phyloP scores from a whole-genome alignment of 1,140 invertebrate genomes.

The Drosophila cardini region DNA sequence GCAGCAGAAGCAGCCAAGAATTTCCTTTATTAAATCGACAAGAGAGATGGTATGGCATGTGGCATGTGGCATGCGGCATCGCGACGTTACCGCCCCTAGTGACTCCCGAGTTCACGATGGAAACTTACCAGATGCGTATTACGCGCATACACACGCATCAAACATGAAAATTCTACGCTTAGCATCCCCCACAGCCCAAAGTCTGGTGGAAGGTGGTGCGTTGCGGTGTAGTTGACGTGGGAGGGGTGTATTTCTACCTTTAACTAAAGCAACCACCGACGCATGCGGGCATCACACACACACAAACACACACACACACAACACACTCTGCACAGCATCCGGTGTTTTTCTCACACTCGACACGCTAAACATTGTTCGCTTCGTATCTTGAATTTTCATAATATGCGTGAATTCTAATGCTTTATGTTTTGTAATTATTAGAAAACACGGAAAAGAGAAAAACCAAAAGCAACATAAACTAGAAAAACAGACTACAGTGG shows the following conservation, averaged over 20 bases:
- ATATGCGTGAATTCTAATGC: conserved; percentile 81
- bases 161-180: conserved; percentile 67
- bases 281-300: conserved; percentile 63
- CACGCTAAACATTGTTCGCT: conserved; percentile 44
- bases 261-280: conserved; percentile 68
- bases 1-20: conserved; percentile 55
- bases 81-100: conserved; percentile 36
- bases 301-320: neutral
- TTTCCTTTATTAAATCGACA: conserved; percentile 82
- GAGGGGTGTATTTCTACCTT: conserved; percentile 57
- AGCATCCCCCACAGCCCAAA: neutral
- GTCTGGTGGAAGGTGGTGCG: neutral
- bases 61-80: conserved; percentile 46
- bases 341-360: conserved; percentile 70
- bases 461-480: neutral
- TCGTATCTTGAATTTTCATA: conserved; percentile 81
- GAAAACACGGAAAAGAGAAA: conserved; percentile 26
- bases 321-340: conserved; percentile 65
- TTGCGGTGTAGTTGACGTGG: neutral
- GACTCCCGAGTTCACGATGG: conserved; percentile 38
- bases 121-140: conserved; percentile 78
- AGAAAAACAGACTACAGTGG: neutral
- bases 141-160: conserved; percentile 65
- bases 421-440: conserved; percentile 82
- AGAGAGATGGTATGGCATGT: conserved; percentile 40